phyloP scores from a whole-genome alignment of 1,140 invertebrate species.

The Oscheius sp. region DNA sequence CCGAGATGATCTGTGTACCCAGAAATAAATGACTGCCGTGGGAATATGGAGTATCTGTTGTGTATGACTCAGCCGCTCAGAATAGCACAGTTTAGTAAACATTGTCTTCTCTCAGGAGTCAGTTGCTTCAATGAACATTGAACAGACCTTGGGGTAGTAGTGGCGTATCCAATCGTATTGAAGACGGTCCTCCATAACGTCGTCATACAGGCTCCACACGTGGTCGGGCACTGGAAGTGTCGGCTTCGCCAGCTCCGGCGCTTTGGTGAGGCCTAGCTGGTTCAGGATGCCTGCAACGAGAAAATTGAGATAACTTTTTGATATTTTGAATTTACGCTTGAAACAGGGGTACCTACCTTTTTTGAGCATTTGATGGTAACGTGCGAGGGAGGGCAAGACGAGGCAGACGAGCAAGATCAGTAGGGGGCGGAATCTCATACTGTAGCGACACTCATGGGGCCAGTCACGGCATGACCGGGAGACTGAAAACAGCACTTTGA shows the following conservation, averaged over 20 bases:
- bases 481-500: neutral
- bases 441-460: constrained; percentile 8
- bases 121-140: neutral
- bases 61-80: too few relatives aligned
- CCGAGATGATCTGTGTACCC: too few relatives aligned
- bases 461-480: constrained; percentile 12
- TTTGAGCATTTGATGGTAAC: neutral
- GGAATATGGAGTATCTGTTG: too few relatives aligned
- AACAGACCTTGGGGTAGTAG: constrained; percentile 31
- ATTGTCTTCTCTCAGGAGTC: too few relatives aligned
- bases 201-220: constrained; percentile 45
- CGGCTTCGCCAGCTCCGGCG: constrained; percentile 19
- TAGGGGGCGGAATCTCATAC: constrained; percentile 11
- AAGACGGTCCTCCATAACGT: constrained; percentile 19
- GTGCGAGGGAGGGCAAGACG: constrained; percentile 3
- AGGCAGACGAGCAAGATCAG: constrained; percentile 1
- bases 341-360: neutral
- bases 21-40: neutral
- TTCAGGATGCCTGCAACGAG: neutral
- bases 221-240: constrained; percentile 39
- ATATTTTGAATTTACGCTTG: too few relatives aligned
- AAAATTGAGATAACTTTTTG: neutral
- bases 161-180: constrained; percentile 39
- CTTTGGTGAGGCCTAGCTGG: constrained; percentile 19
- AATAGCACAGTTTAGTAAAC: too few relatives aligned